Base-by-base conservation (phyloP, 2,797 vertebrate species). In the Pagetopsis macropterus region DNA sequence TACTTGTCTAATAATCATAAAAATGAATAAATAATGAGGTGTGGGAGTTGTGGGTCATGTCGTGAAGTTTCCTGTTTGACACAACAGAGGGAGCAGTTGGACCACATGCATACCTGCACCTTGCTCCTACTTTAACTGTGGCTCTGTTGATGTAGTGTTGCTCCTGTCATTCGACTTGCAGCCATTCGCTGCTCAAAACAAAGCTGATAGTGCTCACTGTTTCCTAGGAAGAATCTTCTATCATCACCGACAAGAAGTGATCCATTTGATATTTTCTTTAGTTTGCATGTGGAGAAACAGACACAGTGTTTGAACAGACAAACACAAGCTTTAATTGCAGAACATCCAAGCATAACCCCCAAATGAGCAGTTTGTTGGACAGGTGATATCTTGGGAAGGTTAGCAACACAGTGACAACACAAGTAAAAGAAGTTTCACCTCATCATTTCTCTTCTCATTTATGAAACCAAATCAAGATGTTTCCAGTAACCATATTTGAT, bases 191-290 rank as follows among this genome's bases (percentile, higher is more conserved):
- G 11, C 40, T 59, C 27, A 61, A 9, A 7, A 27, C 45, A 19
- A 15, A 57, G 37, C 16, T 46, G 23, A 7, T 50, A 31, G 37
- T 31, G 17, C 9, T 13, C 27, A 3, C 27, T 44, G 2, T 63
- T 57, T 67, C 57, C 40, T 52, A 54, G 17, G 46, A 45, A 46
- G 44, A 67, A 60, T 33, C 23, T 10, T 23, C 17, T 6, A 13
- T 16, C 41, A 9, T 16, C 41, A 9, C n/a, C 46, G 15, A 31
- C 76, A 83, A 76, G 73, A 87, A 73, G 70, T 70, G 68, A 65
- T 78, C 62, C 11, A 60, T 66, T 73, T 72, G 4, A 12, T 70
- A 79, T 59, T 65, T 76, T 85, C 59, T 82, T 54, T 9, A n/a
- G 1, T 72, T 61, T 72, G 54, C 44, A 59, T 55, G 43, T 43